These are phyloP conservation scores for Deroplatys truncata DNA, from an alignment of 2,888 invertebrate genomes.

Conservation along the genomic window DNA sequence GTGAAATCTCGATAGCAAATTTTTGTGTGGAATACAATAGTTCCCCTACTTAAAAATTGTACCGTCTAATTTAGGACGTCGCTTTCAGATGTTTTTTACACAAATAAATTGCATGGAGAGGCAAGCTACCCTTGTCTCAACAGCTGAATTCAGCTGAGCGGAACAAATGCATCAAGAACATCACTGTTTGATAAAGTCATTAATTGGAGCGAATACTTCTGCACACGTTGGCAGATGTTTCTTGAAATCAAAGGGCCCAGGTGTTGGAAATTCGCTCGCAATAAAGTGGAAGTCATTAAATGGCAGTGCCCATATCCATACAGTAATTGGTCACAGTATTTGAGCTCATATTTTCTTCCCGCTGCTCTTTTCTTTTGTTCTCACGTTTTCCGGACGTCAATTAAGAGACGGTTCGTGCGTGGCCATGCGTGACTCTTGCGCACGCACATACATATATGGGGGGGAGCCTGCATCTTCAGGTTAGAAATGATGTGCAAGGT, in stretches of 20 bases:
- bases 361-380: conserved; percentile 10
- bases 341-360: conserved; percentile 13
- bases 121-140: no score
- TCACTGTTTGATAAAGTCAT: no score
- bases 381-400: conserved; percentile 24
- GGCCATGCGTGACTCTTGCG: conserved; percentile 20
- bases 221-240: background rate
- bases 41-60: no score
- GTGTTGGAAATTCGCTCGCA: background rate
- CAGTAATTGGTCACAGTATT: conserved; percentile 25
- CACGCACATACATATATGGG: conserved; percentile 9
- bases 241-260: background rate
- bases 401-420: conserved; percentile 24
- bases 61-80: no score
- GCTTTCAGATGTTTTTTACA: no score
- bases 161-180: no score
- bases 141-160: no score
- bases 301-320: background rate
- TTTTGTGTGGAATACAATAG: no score
- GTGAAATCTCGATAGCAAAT: no score
- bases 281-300: background rate
- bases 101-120: no score
- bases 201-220: no score
- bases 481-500: background rate
- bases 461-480: background rate